Evolutionary conservation across 2,888 invertebrate genomes (phyloP).

Genomic region (Drosophila peninsularis): DNA sequence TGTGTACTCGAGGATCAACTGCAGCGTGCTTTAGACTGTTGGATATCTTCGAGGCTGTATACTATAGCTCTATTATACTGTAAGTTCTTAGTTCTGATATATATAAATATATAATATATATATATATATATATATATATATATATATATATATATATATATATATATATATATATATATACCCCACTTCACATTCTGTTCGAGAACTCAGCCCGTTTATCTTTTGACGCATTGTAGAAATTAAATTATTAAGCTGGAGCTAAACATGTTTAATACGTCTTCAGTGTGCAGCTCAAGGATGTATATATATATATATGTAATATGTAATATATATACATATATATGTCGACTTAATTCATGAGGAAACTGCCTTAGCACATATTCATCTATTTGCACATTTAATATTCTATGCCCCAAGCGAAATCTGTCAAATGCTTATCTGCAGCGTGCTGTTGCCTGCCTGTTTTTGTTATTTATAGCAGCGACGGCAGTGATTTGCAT

Average conservation of each 20-base stretch:
- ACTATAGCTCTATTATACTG: too few relatives aligned
- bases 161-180: too few relatives aligned
- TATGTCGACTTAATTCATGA: constrained; percentile 1
- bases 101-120: too few relatives aligned
- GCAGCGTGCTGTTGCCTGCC: constrained; percentile 36
- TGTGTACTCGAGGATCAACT: constrained; percentile 6
- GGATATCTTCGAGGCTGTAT: background rate
- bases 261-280: background rate
- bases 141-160: too few relatives aligned
- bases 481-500: constrained; percentile 57
- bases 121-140: too few relatives aligned
- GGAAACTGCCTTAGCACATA: constrained; percentile 25
- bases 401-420: constrained; percentile 17
- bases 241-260: background rate
- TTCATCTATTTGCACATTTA: constrained; percentile 17
- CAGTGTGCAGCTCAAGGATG: background rate
- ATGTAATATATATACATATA: too few relatives aligned
- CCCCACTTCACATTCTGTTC: too few relatives aligned
- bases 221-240: too few relatives aligned
- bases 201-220: too few relatives aligned
- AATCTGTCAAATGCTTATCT: constrained; percentile 59
- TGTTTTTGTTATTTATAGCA: constrained; percentile 47
- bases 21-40: background rate
- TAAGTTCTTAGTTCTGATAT: too few relatives aligned
- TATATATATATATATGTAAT: background rate